These are phyloP conservation scores for Nomada ruficornis DNA, from an alignment of 2,888 invertebrate species.

Conservation along the genomic window DNA sequence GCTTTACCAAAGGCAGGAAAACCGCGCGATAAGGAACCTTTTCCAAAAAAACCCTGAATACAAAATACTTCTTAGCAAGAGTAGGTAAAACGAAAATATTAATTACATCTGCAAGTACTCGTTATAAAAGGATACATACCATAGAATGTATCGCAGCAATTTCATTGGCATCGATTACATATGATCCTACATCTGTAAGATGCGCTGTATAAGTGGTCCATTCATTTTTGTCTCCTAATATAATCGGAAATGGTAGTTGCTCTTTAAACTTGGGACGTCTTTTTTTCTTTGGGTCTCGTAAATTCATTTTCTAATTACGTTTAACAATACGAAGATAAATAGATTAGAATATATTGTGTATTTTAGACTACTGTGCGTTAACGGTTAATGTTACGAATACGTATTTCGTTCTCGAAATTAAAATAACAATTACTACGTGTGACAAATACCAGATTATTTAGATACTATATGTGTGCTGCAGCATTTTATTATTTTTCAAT, in stretches of 20 bases:
- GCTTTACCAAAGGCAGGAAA: constrained; percentile 84
- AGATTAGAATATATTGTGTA: no score
- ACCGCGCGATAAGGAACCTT: constrained; percentile 88
- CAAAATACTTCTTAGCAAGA: background rate
- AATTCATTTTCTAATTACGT: constrained; percentile 82
- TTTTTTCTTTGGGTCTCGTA: constrained; percentile 85
- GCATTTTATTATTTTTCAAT: background rate
- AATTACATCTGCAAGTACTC: background rate
- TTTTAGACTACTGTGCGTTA: background rate
- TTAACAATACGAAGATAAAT: background rate
- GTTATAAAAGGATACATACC: constrained; percentile 75
- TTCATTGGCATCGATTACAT: constrained; percentile 86
- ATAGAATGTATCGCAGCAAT: constrained; percentile 88
- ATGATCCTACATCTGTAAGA: constrained; percentile 89
- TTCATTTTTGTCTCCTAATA: constrained; percentile 84
- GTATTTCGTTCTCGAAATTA: background rate
- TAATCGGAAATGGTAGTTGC: constrained; percentile 83
- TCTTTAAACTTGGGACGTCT: constrained; percentile 83
- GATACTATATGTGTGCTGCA: background rate
- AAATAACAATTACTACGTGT: background rate
- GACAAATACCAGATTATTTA: background rate
- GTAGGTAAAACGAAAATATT: constrained; percentile 1
- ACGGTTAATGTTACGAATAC: background rate
- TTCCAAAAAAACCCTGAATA: constrained; percentile 89
- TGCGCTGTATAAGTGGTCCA: constrained; percentile 87